phyloP scores from a whole-genome alignment of 2,888 invertebrate species.

The Mimachlamys varia region DNA sequence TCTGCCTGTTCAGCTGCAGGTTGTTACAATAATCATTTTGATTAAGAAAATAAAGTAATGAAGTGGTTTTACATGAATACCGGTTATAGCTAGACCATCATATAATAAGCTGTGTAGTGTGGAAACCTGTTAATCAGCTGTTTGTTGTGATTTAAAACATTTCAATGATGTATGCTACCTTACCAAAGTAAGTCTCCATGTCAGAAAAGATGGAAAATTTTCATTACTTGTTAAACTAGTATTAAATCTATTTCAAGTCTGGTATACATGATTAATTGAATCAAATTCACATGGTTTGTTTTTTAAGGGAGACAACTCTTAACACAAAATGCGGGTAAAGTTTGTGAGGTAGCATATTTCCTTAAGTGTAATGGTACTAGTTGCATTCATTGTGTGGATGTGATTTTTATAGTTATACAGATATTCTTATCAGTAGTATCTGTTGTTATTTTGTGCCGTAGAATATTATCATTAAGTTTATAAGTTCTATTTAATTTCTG shows the following conservation, averaged over 20 bases:
- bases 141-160: neutral
- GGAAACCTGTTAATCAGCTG: neutral
- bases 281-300: too few species aligned
- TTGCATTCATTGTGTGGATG: neutral
- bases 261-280: neutral
- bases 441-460: neutral
- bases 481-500: conserved; percentile 15
- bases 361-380: neutral
- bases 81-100: neutral
- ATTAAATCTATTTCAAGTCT: neutral
- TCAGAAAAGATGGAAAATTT: neutral
- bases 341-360: conserved; percentile 5
- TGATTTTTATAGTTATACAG: neutral
- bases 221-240: neutral
- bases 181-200: neutral
- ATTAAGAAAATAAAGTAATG: too few species aligned
- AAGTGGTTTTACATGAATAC: too few species aligned
- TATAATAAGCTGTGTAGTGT: neutral
- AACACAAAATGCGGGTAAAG: neutral
- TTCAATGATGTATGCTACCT: neutral
- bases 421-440: neutral
- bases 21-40: too few species aligned
- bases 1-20: neutral
- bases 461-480: conserved; percentile 1
- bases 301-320: neutral